phyloP scores from a whole-genome alignment of 2,113 vertebrate genomes.

The Lynx canadensis region DNA sequence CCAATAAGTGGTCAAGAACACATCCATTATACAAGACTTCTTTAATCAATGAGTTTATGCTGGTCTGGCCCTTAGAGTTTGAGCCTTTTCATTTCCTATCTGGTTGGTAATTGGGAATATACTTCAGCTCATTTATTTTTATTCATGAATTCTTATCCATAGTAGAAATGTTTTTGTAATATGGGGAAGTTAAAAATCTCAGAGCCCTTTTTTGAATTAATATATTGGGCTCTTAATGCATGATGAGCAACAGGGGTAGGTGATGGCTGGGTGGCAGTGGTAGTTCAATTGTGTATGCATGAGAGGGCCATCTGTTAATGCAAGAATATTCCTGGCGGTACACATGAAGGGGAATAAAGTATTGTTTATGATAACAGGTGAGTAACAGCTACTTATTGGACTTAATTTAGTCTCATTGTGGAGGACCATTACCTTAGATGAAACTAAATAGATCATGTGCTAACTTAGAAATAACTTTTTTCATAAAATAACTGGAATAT shows the following conservation, averaged over 20 bases:
- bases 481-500: neutral
- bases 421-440: neutral
- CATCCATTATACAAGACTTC: neutral
- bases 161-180: neutral
- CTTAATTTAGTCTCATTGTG: slow-evolving; percentile 24
- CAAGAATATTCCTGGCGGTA: neutral
- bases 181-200: neutral
- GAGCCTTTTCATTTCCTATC: neutral
- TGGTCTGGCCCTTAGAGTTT: neutral
- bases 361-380: neutral
- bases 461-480: slow-evolving; percentile 7
- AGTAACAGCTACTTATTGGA: neutral
- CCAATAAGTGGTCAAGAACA: neutral
- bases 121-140: neutral
- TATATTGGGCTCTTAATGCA: neutral
- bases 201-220: neutral
- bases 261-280: neutral
- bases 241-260: neutral
- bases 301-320: neutral
- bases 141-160: neutral
- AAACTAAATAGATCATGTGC: neutral
- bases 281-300: neutral
- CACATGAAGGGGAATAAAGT: neutral
- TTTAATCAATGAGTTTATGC: neutral
- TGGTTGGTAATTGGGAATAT: neutral